phyloP scores from a whole-genome alignment of 2,888 invertebrate genomes.

The Pristionchus exspectatus region DNA sequence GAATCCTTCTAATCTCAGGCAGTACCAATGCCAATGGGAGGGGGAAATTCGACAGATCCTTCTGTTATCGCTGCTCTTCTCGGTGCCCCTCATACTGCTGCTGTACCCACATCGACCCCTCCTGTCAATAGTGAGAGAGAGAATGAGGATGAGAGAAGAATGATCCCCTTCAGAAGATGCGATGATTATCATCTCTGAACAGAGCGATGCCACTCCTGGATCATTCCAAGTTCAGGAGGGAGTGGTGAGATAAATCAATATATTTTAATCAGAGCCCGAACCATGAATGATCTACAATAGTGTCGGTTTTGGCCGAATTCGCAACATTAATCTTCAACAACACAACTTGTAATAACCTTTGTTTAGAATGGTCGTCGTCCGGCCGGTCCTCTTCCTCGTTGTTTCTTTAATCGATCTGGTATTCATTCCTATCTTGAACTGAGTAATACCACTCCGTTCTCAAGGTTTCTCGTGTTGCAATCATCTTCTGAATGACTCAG shows the following conservation, averaged over 20 bases:
- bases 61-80: constrained; percentile 41
- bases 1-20: neutral
- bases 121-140: neutral
- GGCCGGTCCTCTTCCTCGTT: constrained; percentile 42
- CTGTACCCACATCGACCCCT: neutral
- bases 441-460: neutral
- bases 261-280: neutral
- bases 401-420: constrained; percentile 54
- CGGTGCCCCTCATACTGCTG: constrained; percentile 44
- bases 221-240: constrained; percentile 51
- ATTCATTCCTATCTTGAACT: neutral
- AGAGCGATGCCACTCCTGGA: neutral
- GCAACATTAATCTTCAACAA: neutral
- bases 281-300: too few relatives aligned
- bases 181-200: constrained; percentile 38
- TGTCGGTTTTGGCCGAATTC: neutral
- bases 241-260: neutral
- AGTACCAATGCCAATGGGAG: constrained; percentile 30
- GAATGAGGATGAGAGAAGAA: neutral
- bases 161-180: constrained; percentile 23
- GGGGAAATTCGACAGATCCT: constrained; percentile 13
- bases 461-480: constrained; percentile 54
- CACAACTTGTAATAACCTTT: neutral
- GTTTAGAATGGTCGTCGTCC: constrained; percentile 42
- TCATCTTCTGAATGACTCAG: constrained; percentile 36